Conservation (phyloP, 1,140 invertebrate genomes). For the Physella acuta region DNA sequence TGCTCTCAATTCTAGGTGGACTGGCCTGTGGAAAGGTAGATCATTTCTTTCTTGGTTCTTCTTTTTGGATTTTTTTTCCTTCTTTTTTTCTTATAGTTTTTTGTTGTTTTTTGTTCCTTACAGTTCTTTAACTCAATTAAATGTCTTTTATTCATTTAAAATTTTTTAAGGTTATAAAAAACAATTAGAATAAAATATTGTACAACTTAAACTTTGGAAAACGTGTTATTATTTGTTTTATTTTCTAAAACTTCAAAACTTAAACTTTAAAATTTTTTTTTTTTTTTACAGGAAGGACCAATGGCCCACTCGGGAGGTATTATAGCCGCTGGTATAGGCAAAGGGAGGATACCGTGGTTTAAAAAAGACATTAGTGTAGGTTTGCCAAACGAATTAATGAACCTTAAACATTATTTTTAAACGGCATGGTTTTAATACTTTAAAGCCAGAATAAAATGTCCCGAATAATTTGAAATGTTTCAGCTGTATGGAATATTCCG, state of each 20-base stretch:
- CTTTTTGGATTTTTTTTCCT: not conserved
- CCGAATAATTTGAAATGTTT: no score
- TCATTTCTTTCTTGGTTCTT: no score
- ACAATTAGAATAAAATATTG: no score
- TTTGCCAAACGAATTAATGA: no score
- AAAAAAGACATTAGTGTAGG: conserved; percentile 33
- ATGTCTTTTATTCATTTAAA: not conserved
- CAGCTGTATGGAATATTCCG: conserved; percentile 77
- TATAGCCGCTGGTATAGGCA: conserved; percentile 94
- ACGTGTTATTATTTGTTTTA: no score
- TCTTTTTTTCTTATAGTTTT: not conserved
- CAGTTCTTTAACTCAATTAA: not conserved
- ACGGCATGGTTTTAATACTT: no score
- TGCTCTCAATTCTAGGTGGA: conserved; percentile 91
- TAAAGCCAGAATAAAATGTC: no score
- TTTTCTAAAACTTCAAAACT: no score
- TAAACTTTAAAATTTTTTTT: no score
- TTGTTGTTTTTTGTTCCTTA: not conserved
- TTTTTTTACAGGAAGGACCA: conserved; percentile 82
- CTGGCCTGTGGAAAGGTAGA: conserved; percentile 95
- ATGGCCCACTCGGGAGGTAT: conserved; percentile 99
- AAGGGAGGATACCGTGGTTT: conserved; percentile 73
- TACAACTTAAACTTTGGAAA: no score
- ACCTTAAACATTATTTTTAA: no score
- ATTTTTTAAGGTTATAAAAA: no score